These are phyloP conservation scores for Tapera naevia DNA, from an alignment of 2,797 vertebrate species.

Conservation along the genomic window DNA sequence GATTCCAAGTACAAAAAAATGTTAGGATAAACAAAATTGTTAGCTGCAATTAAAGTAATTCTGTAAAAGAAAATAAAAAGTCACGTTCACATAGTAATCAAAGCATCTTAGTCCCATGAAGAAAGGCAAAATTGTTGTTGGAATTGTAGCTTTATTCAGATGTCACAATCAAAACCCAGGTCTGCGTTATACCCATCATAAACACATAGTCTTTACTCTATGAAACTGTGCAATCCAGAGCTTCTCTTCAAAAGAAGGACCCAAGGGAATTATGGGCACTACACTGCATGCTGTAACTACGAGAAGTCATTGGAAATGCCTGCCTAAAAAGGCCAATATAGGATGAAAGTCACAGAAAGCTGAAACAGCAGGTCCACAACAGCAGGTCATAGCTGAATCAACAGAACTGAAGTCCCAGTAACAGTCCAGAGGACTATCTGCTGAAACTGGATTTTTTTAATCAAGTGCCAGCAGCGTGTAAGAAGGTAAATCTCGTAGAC, in stretches of 20 bases:
- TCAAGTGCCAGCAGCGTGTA: neutral
- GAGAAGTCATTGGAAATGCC: neutral
- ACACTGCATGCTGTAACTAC: neutral
- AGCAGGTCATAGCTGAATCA: neutral
- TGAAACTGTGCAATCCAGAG: neutral
- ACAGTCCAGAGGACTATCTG: neutral
- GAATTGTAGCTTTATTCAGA: neutral
- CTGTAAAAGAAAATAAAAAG: neutral
- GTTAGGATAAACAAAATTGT: neutral
- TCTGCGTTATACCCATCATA: neutral
- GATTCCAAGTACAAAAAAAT: neutral
- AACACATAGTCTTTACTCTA: neutral
- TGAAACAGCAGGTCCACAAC: neutral
- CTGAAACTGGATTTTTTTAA: constrained; percentile 25
- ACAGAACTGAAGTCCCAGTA: neutral
- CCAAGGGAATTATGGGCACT: neutral
- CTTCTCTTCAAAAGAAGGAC: neutral
- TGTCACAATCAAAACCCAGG: neutral
- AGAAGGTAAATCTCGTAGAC: neutral
- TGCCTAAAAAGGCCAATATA: neutral
- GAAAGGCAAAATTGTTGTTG: neutral
- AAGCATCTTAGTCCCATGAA: neutral
- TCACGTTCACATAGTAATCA: neutral
- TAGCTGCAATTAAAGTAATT: neutral
- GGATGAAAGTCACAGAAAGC: neutral